Base-by-base conservation (phyloP, 2,113 vertebrate genomes). In the Aldabrachelys gigantea region DNA sequence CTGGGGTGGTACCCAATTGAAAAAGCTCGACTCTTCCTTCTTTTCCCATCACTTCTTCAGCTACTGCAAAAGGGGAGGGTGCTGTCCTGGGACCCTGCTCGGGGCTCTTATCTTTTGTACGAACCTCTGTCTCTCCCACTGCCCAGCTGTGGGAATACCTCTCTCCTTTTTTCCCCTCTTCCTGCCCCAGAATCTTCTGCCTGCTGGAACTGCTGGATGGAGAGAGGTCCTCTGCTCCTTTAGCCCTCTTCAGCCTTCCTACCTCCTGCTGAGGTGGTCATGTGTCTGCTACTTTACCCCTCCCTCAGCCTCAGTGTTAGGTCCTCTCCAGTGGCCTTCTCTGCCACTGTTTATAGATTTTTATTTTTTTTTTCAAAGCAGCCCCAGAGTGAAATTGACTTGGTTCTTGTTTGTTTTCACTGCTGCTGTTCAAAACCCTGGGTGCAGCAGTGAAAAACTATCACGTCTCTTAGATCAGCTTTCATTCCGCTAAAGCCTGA, bases 61-160 rank as follows among this genome's bases (percentile, higher is more conserved):
- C 2, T 7, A 6, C 38, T 78, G 3, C 21, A n/a, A 41, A 3
- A 1, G 56, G 49, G 24, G 59, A 86, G 35, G 10, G 80, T 59
- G n/a, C 65, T 80, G 24, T 35, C 9, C 56, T 76, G 88, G 62
- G 59, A 49, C 38, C 47, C 7, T 69, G 85, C n/a, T 89, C 81
- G 82, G 22, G 89, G 16, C 53, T 93, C 81, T 87, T 41, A 38
- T 41, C 89, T 89, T 85, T 47, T 84, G 62, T 87, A 17, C 59
- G 5, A 27, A 4, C 54, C 3, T 75, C 5, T 79, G 80, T 1
- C 83, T 96, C 49, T 79, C 3, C 1, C 1, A 85, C 80, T 90
- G 91, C 87, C 41, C 72, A 82, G 93, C 81, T 91, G 78, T 49
- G 88, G 88, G 57, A 72, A 86, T 52, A 52, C 41, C 27, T 84